phyloP scores from a whole-genome alignment of 2,797 vertebrate genomes.

The Sebastes baramenuke region DNA sequence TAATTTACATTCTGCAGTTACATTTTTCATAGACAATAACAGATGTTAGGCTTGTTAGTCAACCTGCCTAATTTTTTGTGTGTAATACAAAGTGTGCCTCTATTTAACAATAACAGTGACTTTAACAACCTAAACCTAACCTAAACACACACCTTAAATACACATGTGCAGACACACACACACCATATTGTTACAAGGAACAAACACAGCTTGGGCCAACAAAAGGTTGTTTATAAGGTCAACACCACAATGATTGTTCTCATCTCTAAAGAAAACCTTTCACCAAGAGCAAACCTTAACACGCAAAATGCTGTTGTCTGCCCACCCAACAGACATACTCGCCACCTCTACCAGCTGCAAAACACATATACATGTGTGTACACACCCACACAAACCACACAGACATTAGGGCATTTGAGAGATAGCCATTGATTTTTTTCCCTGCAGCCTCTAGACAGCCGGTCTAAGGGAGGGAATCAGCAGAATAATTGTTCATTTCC shows the following conservation, averaged over 20 bases:
- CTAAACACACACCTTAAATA: not conserved
- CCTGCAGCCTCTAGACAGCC: constrained; percentile 33
- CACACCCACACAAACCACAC: constrained; percentile 5
- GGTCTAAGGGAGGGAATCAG: constrained; percentile 39
- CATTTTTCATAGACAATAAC: not conserved
- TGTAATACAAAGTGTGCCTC: not conserved
- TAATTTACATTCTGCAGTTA: not conserved
- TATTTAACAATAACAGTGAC: not conserved
- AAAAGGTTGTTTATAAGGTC: constrained; percentile 20
- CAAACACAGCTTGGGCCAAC: not conserved
- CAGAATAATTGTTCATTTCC: constrained; percentile 75
- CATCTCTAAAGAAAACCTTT: not conserved
- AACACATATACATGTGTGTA: not conserved
- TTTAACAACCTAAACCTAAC: not conserved
- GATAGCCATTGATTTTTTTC: constrained; percentile 50
- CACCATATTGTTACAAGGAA: not conserved
- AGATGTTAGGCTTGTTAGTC: not conserved
- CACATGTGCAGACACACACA: too few species aligned
- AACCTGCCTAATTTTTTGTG: not conserved
- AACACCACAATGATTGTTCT: constrained; percentile 7
- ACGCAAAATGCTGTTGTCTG: not conserved
- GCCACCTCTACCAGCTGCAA: not conserved
- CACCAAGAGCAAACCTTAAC: constrained; percentile 3
- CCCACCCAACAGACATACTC: not conserved
- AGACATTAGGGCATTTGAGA: constrained; percentile 21